Percentiles rank a stretch among this genome's conserved stretches.
These are phyloP conservation scores for Epinotia demarniana DNA, from an alignment of 2,888 invertebrate species.

Conservation along the genomic window DNA sequence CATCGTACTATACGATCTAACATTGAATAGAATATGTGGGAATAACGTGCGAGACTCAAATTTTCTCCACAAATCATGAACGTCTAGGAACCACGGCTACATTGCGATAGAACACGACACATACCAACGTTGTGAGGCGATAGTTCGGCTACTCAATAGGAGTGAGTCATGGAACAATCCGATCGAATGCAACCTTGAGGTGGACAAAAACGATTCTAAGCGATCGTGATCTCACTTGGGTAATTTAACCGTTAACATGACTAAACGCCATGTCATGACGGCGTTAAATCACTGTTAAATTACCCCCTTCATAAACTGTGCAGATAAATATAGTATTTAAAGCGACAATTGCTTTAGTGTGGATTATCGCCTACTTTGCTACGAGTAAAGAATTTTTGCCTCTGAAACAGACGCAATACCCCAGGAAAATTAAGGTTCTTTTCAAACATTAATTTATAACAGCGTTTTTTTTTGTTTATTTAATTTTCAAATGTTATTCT, in stretches of 20 bases:
- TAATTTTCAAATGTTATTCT: no score
- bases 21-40: neutral
- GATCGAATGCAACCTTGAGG: slow-evolving; percentile 27
- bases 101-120: slow-evolving; percentile 11
- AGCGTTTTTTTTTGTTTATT: no score
- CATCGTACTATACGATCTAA: no score
- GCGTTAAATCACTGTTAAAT: no score
- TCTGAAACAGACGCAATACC: no score
- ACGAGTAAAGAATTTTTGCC: no score
- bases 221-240: slow-evolving; percentile 4
- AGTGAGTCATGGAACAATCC: slow-evolving; percentile 1
- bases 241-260: no score
- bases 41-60: slow-evolving; percentile 3
- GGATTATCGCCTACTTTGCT: no score
- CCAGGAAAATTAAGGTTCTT: no score
- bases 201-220: slow-evolving; percentile 5
- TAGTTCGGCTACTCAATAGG: slow-evolving; percentile 7
- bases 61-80: neutral
- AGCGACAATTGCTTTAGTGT: no score
- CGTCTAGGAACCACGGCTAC: neutral
- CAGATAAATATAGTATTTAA: neutral
- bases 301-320: neutral
- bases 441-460: no score
- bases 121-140: neutral
- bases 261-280: no score